Base-by-base conservation (phyloP, 2,888 invertebrate species). In the Microchrysa polita region DNA sequence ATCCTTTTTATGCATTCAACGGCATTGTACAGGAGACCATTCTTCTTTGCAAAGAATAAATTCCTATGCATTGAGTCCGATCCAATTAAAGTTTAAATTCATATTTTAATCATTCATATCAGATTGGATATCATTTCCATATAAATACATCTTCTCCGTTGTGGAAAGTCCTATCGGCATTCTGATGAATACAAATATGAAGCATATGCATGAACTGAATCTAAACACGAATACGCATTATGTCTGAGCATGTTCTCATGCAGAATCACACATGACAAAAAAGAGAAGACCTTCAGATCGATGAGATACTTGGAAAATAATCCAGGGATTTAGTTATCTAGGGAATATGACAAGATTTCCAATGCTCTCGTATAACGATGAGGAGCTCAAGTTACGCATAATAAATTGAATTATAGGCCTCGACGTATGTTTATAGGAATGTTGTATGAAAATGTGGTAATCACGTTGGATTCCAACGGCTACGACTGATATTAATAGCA, bases 241-340 rank as follows among this genome's bases (percentile, higher is more conserved):
- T 2, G 27, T 34, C 2, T 34, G 27, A 34, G 4, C 27, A 7
- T 34, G 27, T 34, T 34, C 7, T 2, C 27, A 2, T 34, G 27
- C 7, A 48, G 48, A 48, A 2, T 48, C 48, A 2, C 10, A 2
- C 10, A 20, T 55, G 55, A 55, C 18, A 20, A n/a, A 60, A 60
- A 34, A 34, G 4, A 34, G 27, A 2, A 34, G n/a, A 61, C 16
- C 61, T 16, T 40, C n/a, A 34, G 61, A 61, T 61, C 61, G 27
- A 61, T 61, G 61, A 23, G 61, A 16, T 23, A 40, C 40, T 61
- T 42, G 1, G 40, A 2, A 40, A 61, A 34, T 61, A 61, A 61
- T 61, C 61, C 61, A 14, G 40, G 61, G 61, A 61, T 61, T 61
- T 61, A 61, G 27, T 40, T 59, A 23, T 61, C 27, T n/a, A 1